A percentile compares a stretch with the other conserved stretches of the same genome.
Conservation (phyloP, 2,888 invertebrate species). For the Leptinotarsa haldemani region DNA sequence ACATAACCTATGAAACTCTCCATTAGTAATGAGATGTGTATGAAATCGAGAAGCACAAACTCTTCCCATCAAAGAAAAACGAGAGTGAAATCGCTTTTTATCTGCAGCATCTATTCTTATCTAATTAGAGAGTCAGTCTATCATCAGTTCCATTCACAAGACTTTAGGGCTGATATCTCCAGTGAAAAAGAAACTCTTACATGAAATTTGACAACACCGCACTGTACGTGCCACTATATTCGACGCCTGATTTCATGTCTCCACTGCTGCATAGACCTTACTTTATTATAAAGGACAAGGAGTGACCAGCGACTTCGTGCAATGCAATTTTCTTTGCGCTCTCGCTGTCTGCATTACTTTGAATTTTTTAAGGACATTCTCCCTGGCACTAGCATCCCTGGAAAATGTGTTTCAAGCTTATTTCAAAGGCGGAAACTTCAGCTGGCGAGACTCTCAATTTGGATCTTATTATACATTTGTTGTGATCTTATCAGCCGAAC, state of each 20-base stretch:
- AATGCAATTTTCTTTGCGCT: conserved; percentile 40
- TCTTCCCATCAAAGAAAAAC: too few relatives aligned
- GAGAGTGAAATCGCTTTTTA: too few relatives aligned
- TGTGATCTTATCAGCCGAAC: too few relatives aligned
- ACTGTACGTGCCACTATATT: conserved; percentile 11
- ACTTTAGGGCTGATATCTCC: too few relatives aligned
- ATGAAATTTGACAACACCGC: conserved; percentile 6
- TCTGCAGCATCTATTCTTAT: too few relatives aligned
- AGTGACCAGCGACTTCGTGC: conserved; percentile 33
- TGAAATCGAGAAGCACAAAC: too few relatives aligned
- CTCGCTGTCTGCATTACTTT: conserved; percentile 34
- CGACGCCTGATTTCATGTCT: conserved; percentile 32
- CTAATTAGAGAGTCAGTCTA: too few relatives aligned
- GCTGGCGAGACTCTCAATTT: not conserved
- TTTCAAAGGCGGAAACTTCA: not conserved
- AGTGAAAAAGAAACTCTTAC: too few relatives aligned
- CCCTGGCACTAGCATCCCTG: not conserved
- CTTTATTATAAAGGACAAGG: conserved; percentile 43
- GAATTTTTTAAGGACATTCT: conserved; percentile 34
- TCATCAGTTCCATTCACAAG: too few relatives aligned
- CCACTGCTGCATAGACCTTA: conserved; percentile 37
- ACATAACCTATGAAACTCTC: too few relatives aligned
- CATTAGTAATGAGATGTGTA: too few relatives aligned
- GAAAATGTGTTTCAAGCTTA: not conserved
- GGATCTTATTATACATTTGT: too few relatives aligned